Evolutionary conservation across 2,888 invertebrate species (phyloP).

Genomic region (Troilus luridus): DNA sequence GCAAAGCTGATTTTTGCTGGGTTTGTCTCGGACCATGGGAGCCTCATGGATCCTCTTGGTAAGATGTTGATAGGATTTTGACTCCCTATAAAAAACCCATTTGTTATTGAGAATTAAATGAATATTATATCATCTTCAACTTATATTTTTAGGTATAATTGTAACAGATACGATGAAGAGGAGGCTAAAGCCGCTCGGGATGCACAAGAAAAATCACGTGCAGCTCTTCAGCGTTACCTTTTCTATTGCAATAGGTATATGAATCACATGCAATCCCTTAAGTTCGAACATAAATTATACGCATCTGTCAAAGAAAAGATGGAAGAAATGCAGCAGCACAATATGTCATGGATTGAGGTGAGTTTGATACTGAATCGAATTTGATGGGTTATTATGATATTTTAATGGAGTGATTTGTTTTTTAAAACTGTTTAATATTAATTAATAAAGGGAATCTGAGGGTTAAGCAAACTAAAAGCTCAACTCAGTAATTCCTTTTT

Average conservation of each 20-base stretch:
- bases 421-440: too few relatives aligned
- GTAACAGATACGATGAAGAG: conserved; percentile 97
- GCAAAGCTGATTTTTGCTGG: conserved; percentile 99
- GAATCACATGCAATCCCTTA: conserved; percentile 99
- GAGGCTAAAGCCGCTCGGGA: conserved; percentile 96
- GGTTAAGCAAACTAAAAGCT: too few relatives aligned
- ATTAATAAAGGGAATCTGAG: too few relatives aligned
- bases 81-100: neutral
- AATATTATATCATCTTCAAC: neutral
- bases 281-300: conserved; percentile 97
- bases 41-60: conserved; percentile 97
- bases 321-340: conserved; percentile 99
- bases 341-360: conserved; percentile 99
- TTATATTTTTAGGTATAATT: conserved; percentile 80
- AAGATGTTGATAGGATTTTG: conserved; percentile 60
- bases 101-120: neutral
- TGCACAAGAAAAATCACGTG: conserved; percentile 94
- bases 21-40: conserved; percentile 99
- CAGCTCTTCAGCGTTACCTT: conserved; percentile 95
- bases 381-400: neutral
- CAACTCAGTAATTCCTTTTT: too few relatives aligned
- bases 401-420: neutral
- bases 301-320: conserved; percentile 97
- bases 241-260: conserved; percentile 99
- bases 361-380: conserved; percentile 44